Evolutionary conservation across 2,113 vertebrate species (phyloP).

Genomic region (Aspidoscelis tigris): DNA sequence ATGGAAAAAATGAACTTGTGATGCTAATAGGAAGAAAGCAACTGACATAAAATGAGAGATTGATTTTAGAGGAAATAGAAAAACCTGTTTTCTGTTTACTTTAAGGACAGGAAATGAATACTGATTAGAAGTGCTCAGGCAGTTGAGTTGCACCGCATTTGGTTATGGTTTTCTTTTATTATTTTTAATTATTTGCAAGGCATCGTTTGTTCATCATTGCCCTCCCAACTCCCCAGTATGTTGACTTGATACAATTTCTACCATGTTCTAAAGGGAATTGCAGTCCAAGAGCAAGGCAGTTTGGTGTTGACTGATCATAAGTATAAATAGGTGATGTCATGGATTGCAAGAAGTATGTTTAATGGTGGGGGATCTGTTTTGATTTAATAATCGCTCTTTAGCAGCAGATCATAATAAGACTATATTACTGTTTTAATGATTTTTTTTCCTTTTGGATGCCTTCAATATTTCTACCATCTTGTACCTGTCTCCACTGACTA

Average conservation of each 20-base stretch:
- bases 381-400: conserved; percentile 19
- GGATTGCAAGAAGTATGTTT: conserved; percentile 23
- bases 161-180: conserved; percentile 44
- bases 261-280: conserved; percentile 30
- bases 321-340: conserved; percentile 27
- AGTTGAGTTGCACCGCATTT: conserved; percentile 60
- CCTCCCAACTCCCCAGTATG: conserved; percentile 53
- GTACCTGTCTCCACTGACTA: conserved; percentile 1
- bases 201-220: conserved; percentile 63
- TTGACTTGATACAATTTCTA: conserved; percentile 46
- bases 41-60: conserved; percentile 78
- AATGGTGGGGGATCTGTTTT: neutral
- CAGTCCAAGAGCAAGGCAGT: conserved; percentile 37
- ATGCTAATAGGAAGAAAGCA: conserved; percentile 79
- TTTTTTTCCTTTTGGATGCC: neutral
- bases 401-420: conserved; percentile 27
- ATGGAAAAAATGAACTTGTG: conserved; percentile 79
- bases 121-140: conserved; percentile 76
- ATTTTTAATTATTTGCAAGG: conserved; percentile 45
- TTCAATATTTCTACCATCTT: conserved; percentile 35
- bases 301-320: conserved; percentile 22
- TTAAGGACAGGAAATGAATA: conserved; percentile 79
- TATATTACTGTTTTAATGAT: conserved; percentile 34
- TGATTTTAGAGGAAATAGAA: conserved; percentile 78
- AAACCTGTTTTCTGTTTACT: conserved; percentile 83